A percentile compares a stretch with the other conserved stretches of the same genome.
phyloP scores from a whole-genome alignment of 2,888 invertebrate species.

The Caradrina clavipalpis region DNA sequence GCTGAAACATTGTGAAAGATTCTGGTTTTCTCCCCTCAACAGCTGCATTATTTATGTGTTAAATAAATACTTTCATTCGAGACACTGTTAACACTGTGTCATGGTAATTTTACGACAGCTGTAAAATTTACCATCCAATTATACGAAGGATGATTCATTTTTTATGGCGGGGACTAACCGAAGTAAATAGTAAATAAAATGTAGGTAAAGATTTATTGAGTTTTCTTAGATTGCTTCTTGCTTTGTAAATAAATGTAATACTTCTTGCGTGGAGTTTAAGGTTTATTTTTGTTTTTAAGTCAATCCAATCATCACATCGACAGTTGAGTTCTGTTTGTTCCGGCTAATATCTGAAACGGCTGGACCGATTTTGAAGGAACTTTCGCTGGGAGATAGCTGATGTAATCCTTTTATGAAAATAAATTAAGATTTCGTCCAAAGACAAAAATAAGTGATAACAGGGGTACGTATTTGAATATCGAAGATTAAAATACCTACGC shows the following conservation, averaged over 20 bases:
- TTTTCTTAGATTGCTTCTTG: conserved; percentile 3
- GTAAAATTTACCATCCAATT: conserved; percentile 84
- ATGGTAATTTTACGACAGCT: conserved; percentile 81
- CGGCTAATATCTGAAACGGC: too few species aligned
- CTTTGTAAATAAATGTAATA: neutral
- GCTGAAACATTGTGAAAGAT: neutral
- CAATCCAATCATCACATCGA: too few species aligned
- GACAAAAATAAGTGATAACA: too few species aligned
- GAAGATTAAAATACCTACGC: too few species aligned
- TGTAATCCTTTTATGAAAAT: too few species aligned
- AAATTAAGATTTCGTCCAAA: too few species aligned
- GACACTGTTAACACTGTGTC: conserved; percentile 78
- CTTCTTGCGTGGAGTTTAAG: neutral
- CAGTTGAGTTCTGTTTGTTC: too few species aligned
- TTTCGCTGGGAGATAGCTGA: too few species aligned
- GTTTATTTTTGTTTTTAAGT: neutral
- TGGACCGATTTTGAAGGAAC: too few species aligned
- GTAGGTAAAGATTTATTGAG: conserved; percentile 8
- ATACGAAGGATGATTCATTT: conserved; percentile 79
- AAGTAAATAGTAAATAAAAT: conserved; percentile 29
- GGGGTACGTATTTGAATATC: too few species aligned
- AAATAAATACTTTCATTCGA: conserved; percentile 73
- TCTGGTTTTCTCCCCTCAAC: neutral
- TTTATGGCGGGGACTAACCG: conserved; percentile 75
- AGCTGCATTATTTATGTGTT: conserved; percentile 29